phyloP scores from a whole-genome alignment of 2,888 invertebrate genomes.

The Pemphredon lugubris region DNA sequence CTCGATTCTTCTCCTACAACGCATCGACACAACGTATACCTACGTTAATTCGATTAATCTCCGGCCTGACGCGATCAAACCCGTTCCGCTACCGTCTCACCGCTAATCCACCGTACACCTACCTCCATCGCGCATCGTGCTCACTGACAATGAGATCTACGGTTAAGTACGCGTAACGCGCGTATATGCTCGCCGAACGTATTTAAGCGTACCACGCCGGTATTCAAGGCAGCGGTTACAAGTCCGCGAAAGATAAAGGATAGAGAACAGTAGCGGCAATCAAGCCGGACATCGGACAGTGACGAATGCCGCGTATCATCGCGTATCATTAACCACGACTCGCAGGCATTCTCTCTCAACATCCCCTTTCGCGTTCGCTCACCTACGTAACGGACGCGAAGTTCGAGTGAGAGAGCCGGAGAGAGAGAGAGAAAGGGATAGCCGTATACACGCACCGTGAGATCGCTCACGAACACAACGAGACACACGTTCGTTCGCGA shows the following conservation, averaged over 20 bases:
- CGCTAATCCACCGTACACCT: no score
- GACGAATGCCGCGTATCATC: slow-evolving; percentile 80
- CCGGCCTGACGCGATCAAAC: no score
- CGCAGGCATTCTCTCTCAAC: slow-evolving; percentile 67
- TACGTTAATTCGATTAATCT: no score
- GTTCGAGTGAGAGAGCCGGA: no score
- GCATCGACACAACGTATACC: no score
- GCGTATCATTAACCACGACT: slow-evolving; percentile 78
- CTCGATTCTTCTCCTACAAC: no score
- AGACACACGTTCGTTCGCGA: slow-evolving; percentile 29
- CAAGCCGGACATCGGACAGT: slow-evolving; percentile 79
- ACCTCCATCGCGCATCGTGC: no score
- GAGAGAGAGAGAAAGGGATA: no score
- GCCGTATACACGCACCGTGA: slow-evolving; percentile 33
- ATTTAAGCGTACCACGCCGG: slow-evolving; percentile 30
- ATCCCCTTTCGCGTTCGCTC: slow-evolving; percentile 55
- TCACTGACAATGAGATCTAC: no score
- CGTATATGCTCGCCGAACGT: slow-evolving; percentile 20
- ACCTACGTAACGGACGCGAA: no score
- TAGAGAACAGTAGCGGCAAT: slow-evolving; percentile 79
- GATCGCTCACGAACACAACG: slow-evolving; percentile 4
- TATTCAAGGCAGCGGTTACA: slow-evolving; percentile 34
- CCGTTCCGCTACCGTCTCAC: no score
- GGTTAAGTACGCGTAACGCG: no score
- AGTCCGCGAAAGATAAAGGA: slow-evolving; percentile 73